phyloP scores from a whole-genome alignment of 2,113 vertebrate species.

The Gambusia affinis region DNA sequence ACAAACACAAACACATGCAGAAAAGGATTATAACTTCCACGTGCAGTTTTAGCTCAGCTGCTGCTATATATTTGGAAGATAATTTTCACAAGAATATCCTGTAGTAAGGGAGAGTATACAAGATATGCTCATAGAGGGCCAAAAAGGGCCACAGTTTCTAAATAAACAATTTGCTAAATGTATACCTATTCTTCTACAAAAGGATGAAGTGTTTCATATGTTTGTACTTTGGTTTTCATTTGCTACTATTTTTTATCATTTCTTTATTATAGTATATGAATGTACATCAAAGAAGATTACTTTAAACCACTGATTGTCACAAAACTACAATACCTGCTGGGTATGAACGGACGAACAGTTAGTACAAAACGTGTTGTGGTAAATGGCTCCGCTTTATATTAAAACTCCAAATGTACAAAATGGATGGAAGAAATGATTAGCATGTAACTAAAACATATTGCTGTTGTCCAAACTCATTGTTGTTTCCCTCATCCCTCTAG shows the following conservation, averaged over 20 bases:
- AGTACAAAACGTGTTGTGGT: not conserved
- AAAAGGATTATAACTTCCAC: not conserved
- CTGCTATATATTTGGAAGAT: not conserved
- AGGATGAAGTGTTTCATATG: not conserved
- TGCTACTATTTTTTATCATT: no score
- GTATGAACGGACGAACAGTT: not conserved
- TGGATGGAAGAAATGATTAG: not conserved
- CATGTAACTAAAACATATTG: not conserved
- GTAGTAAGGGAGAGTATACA: not conserved
- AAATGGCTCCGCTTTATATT: not conserved
- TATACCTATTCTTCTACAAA: not conserved
- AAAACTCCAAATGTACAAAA: not conserved
- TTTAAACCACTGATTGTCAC: not conserved
- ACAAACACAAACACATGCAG: not conserved
- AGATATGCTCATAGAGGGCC: not conserved
- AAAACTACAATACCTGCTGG: not conserved
- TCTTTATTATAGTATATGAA: not conserved
- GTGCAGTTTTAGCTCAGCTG: not conserved
- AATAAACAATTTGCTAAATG: not conserved
- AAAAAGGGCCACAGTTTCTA: not conserved
- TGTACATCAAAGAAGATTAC: not conserved
- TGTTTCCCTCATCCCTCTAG: conserved; percentile 69
- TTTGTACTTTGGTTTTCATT: no score
- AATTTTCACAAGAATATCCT: not conserved
- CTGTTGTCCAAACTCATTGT: not conserved